These are phyloP conservation scores for Ateles fusciceps DNA, from an alignment of 2,797 vertebrate species.

Conservation along the genomic window DNA sequence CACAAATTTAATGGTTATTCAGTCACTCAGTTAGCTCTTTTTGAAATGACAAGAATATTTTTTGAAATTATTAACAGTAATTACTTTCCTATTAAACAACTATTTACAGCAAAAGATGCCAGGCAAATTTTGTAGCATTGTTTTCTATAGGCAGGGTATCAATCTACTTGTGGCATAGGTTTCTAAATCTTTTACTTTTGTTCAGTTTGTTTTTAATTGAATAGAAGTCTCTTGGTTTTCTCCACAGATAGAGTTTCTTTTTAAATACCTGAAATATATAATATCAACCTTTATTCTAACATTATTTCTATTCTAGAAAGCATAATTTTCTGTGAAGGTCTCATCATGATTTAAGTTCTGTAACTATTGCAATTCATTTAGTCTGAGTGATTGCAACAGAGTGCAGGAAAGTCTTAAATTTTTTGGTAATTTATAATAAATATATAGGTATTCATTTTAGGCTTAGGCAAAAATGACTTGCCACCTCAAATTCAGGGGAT, in stretches of 20 bases:
- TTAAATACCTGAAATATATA: background rate
- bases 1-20: background rate
- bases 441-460: constrained; percentile 40
- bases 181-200: constrained; percentile 27
- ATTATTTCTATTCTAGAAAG: constrained; percentile 32
- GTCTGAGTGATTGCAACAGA: constrained; percentile 41
- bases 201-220: constrained; percentile 5
- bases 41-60: background rate
- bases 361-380: constrained; percentile 41
- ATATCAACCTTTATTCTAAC: background rate
- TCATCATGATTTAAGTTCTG: constrained; percentile 17
- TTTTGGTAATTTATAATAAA: constrained; percentile 16
- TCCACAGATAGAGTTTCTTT: background rate
- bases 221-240: constrained; percentile 18
- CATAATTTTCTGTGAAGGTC: constrained; percentile 18
- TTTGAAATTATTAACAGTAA: background rate
- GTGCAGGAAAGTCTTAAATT: constrained; percentile 29
- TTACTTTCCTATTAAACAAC: background rate
- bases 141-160: background rate
- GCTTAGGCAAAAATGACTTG: background rate
- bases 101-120: background rate
- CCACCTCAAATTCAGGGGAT: background rate
- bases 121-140: background rate
- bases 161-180: background rate
- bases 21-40: background rate